Conservation (phyloP, 2,113 vertebrate species). For the Tonatia bakeri region DNA sequence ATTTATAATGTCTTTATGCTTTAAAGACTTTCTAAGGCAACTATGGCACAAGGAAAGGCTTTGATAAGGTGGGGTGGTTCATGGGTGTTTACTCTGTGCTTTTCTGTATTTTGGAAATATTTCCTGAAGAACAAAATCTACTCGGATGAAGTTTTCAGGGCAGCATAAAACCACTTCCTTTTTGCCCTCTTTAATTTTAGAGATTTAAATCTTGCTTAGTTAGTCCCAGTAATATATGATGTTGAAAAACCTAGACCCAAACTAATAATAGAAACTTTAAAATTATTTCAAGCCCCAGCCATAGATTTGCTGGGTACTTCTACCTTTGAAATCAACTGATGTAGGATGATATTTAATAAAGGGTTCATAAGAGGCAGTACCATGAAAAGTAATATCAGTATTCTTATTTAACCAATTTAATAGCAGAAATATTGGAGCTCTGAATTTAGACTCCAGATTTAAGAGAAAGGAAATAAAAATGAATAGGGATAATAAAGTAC, state of each 20-base stretch:
- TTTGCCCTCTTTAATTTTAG: constrained; percentile 6
- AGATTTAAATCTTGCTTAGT: neutral
- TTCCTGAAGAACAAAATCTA: neutral
- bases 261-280: neutral
- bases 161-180: constrained; percentile 18
- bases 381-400: neutral
- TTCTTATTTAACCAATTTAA: neutral
- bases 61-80: neutral
- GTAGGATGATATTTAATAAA: neutral
- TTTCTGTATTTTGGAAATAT: neutral
- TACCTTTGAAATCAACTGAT: constrained; percentile 4
- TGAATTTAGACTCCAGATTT: neutral
- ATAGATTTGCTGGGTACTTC: neutral
- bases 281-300: constrained; percentile 23
- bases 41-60: neutral
- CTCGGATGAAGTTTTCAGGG: neutral
- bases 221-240: neutral
- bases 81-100: neutral
- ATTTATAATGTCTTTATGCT: neutral
- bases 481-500: neutral
- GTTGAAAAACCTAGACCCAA: neutral
- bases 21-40: neutral
- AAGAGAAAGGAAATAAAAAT: constrained; percentile 27
- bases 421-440: neutral
- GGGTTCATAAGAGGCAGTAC: neutral